Base-by-base conservation (phyloP, 2,797 vertebrate species). In the Sardinella longiceps region DNA sequence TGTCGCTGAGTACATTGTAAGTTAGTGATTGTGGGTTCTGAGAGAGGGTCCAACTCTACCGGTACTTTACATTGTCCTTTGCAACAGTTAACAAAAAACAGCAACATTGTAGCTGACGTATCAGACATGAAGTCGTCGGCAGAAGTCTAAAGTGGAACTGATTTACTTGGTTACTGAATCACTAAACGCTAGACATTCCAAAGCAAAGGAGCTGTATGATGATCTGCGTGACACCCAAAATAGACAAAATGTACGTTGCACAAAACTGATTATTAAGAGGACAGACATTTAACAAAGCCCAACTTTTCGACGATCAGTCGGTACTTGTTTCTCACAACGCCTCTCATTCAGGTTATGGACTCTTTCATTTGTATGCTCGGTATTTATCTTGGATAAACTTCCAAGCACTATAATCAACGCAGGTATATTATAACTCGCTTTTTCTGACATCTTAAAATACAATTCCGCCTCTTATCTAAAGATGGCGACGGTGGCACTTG, bases 401-500 rank as follows among this genome's bases (percentile, higher is more conserved):
- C n/a, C 11, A 60, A 25, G 56, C n/a, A 43, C 37, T 43, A 43
- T 23, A 77, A 77, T 37, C 33, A 77, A 77, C 33, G 37, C 70
- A 43, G 39, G 28, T 23, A 39, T 77, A 39, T 77, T 20, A 39
- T 43, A 77, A 70, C 39, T 63, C 56, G 23, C 51, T 56, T 77
- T 80, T 80, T 80, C 77, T 58, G 23, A 58, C 37, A 80, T 80
- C 37, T 84, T 80, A 58, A 51, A 60, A 84, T 23, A 83, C 45
- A 80, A 84, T 84, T 80, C 83, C 50, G 46, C 56, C 51, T 84
- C 56, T 58, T 80, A 84, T 84, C 77, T 80, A 84, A 84, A 84
- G 70, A 84, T 84, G 83, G 83, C 83, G 83, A 77, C 83, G 77
- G 53, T 80, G 77, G 51, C 48, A 80, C 77, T 84, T 80, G 51